Evolutionary conservation across 2,888 invertebrate genomes (phyloP), one percentile per base, ranked within the genome.

Genomic region (Amorpha juglandis): DNA sequence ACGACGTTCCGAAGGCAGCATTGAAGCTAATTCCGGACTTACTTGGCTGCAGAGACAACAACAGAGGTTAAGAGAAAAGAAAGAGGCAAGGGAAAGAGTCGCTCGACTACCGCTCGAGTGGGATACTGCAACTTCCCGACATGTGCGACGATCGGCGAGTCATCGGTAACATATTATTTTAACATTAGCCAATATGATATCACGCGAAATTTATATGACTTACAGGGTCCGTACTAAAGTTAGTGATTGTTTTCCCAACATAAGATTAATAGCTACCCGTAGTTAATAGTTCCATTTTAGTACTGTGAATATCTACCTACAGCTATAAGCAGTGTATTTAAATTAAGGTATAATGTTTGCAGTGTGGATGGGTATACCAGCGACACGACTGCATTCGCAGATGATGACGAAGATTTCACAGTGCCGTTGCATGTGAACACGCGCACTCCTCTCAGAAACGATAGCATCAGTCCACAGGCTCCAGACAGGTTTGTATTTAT

Each of bases 21-120:
- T 82, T 12, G 92, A 90, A 69, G 88, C 87, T 51, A 88, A 88
- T 71, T 90, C 93, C n/a, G 94, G 94, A 33, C 90, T 96, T 71
- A 96, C 97, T 66, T 97, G 97, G 97, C 94, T 97, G 70, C 97
- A 97, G 86, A 94, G 96, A 72, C 97, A 97, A 82, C 97, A 97
- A 81, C 95, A 96, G 83, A 97, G 97, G 83, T 94, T 97, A 58
- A 95, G 96, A 63, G 97, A 97, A 76, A 94, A 96, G 74, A 94
- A 95, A 77, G 97, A 97, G 83, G 95, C 96, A 69, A 94, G 96
- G 81, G 94, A 96, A 85, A 93, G 96, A 70, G 96, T 96, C 80
- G 96, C 97, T 85, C 94, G 96, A 73, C 94, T 95, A 75, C 95
- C 96, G 71, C 95, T 96, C 82, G 97, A 97, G 88, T 91, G 92